Base-by-base conservation (phyloP, 2,888 invertebrate species). In the Parnassius smintheus region DNA sequence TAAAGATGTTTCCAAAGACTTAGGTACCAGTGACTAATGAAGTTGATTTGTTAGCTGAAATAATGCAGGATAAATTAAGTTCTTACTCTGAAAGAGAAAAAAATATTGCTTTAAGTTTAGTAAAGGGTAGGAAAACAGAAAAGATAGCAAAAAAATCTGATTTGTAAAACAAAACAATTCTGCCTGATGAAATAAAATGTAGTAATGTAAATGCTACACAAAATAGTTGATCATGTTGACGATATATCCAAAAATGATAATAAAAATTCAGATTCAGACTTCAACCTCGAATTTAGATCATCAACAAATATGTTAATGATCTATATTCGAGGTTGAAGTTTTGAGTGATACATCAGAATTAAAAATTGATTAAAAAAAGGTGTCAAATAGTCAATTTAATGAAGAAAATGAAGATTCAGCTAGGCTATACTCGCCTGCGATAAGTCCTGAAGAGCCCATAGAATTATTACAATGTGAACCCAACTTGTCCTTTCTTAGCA, bases 181-280 rank as follows among this genome's bases (percentile, higher is more conserved):
- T 66, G 49, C 75, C 80, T 54, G 72, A 75, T 61, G 84, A 85
- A 73, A 89, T 91, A 68, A 91, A 91, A 67, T 91, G 91, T 70
- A 90, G 78, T 70, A 83, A 85, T 78, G 89, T 91, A 10, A 91
- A 91, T 74, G 91, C 91, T 25, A 91, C 91, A 35, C 82, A 82
- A 69, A 65, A 64, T 70, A 13, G 88, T 89, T 49, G 82, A 81
- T 68, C 73, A 75, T 65, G 64, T 68, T n/a, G 65, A 59, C 12
- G 13, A n/a, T 45, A 49, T 58, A 66, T 46, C 58, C 41, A 48
- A 44, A 42, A 10, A 45, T 41, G 62, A 68, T 56, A 65, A 18
- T 45, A 64, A 62, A 54, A 10, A 48, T 25, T 1, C 45, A 50
- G 55, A 60, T 45, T 18, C 18, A 18, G 18, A n/a, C 48, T 44